phyloP scores from a whole-genome alignment of 2,797 vertebrate genomes.

The Melanogrammus aeglefinus region DNA sequence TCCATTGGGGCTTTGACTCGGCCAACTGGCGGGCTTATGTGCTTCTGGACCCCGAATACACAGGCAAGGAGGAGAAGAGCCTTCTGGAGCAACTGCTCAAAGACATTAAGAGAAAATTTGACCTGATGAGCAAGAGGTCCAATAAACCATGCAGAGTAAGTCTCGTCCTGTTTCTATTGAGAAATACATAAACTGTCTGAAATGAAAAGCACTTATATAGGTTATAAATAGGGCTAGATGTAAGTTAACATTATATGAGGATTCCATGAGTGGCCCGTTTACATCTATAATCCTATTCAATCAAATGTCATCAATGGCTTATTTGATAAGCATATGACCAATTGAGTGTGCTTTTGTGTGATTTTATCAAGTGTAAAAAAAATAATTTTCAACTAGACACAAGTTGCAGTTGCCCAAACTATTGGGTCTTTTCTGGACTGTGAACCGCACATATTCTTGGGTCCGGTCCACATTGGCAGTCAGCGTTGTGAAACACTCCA shows the following conservation, averaged over 20 bases:
- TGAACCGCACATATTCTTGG: background rate
- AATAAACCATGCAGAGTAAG: slow-evolving; percentile 72
- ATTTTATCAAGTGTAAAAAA: background rate
- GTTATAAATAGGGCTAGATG: background rate
- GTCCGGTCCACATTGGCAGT: background rate
- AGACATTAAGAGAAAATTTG: slow-evolving; percentile 93
- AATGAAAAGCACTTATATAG: background rate
- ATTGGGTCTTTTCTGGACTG: background rate
- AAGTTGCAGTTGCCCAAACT: background rate
- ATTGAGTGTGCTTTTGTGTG: background rate
- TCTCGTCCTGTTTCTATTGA: slow-evolving; percentile 22
- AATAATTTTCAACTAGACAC: background rate
- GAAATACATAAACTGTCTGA: background rate
- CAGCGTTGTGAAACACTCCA: background rate
- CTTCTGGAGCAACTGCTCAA: slow-evolving; percentile 84
- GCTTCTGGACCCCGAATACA: slow-evolving; percentile 90
- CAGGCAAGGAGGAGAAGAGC: slow-evolving; percentile 85
- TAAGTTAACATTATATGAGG: background rate
- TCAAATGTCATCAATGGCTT: background rate
- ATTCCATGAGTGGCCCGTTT: background rate
- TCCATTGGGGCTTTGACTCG: slow-evolving; percentile 97
- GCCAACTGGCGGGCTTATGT: slow-evolving; percentile 96
- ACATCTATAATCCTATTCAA: background rate
- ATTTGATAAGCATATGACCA: background rate
- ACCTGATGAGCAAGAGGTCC: slow-evolving; percentile 73